Evolutionary conservation across 2,113 vertebrate species (phyloP).

Genomic region (Atractosteus spatula): DNA sequence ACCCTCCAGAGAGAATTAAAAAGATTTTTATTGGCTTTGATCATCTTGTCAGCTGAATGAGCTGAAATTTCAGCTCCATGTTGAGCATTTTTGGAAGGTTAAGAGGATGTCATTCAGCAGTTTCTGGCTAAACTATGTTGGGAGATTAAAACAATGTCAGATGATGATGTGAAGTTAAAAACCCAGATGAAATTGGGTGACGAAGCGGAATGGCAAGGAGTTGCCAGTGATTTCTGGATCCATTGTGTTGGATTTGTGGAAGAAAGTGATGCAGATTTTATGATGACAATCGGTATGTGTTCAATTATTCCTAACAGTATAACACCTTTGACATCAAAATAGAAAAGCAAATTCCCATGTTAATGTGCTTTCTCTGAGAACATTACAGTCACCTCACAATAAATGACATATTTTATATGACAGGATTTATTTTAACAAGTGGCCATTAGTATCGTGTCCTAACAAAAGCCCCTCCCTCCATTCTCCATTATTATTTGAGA

Average conservation of each 20-base stretch:
- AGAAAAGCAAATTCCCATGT: constrained; percentile 5
- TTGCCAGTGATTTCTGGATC: neutral
- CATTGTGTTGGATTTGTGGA: constrained; percentile 36
- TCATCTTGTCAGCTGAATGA: constrained; percentile 20
- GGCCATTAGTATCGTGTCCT: no score
- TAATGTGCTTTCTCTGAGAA: constrained; percentile 23
- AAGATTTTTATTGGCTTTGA: constrained; percentile 29
- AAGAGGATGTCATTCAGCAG: neutral
- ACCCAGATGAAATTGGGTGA: constrained; percentile 13
- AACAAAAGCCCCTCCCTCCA: no score
- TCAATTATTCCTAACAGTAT: constrained; percentile 29
- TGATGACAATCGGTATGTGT: constrained; percentile 38
- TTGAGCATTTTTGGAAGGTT: neutral
- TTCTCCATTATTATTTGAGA: no score
- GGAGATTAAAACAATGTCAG: constrained; percentile 16
- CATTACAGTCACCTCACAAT: constrained; percentile 15
- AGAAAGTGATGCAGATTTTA: constrained; percentile 40
- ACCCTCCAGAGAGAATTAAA: constrained; percentile 11
- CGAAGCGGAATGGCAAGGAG: constrained; percentile 7
- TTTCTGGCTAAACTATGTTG: constrained; percentile 27
- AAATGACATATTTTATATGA: neutral
- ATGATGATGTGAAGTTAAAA: constrained; percentile 19
- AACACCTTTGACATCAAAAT: neutral
- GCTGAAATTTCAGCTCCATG: constrained; percentile 16
- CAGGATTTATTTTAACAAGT: neutral